These are phyloP conservation scores for Cynodonichthys magdalenae DNA, from an alignment of 2,797 vertebrate species.

Conservation along the genomic window DNA sequence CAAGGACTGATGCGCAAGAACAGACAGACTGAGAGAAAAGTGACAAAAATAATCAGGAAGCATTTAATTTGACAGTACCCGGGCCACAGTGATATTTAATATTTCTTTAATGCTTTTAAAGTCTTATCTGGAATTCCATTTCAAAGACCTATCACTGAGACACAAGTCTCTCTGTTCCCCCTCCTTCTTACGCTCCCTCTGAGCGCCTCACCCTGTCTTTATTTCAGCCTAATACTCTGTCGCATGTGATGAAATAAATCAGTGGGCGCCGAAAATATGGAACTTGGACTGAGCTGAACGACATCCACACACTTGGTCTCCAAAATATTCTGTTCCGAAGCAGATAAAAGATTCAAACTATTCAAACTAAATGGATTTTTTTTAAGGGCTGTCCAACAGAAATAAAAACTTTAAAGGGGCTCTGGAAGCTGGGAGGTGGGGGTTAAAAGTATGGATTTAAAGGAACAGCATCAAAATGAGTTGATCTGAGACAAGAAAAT, in stretches of 20 bases:
- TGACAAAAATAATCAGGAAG: conserved; percentile 41
- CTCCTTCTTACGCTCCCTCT: conserved; percentile 3
- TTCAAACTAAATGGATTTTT: too few relatives aligned
- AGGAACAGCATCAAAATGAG: too few relatives aligned
- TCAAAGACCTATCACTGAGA: conserved; percentile 38
- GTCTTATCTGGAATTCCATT: conserved; percentile 49
- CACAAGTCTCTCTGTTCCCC: conserved; percentile 21
- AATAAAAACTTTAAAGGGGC: too few relatives aligned
- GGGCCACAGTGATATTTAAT: conserved; percentile 40
- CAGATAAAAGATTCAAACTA: too few relatives aligned
- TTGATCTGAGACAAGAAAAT: too few relatives aligned
- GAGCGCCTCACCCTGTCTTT: conserved; percentile 14
- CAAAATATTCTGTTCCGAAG: neutral
- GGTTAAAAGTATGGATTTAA: too few relatives aligned
- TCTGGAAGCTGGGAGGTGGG: too few relatives aligned
- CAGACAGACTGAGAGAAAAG: conserved; percentile 24
- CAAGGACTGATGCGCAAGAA: conserved; percentile 37
- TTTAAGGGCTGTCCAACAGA: too few relatives aligned
- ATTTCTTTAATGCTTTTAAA: conserved; percentile 57
- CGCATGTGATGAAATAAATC: conserved; percentile 52
- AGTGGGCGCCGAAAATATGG: conserved; percentile 41
- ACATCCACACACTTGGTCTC: conserved; percentile 26
- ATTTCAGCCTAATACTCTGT: conserved; percentile 38
- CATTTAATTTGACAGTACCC: conserved; percentile 42
- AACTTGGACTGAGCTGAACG: conserved; percentile 33